Conservation (phyloP, 2,888 invertebrate genomes). For the Cryptus viduatorius region DNA sequence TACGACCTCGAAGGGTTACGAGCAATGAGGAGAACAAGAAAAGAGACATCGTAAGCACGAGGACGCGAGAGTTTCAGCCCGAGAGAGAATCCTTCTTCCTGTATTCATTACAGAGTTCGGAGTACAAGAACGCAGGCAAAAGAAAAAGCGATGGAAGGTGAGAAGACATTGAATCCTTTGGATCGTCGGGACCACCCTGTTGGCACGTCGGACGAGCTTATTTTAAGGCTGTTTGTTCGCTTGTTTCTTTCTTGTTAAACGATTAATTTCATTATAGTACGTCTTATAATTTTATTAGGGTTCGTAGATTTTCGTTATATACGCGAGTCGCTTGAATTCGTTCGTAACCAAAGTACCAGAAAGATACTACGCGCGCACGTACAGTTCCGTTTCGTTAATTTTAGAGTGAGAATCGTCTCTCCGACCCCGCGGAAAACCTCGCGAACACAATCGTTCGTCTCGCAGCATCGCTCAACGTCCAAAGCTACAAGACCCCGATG, state of each 20-base stretch:
- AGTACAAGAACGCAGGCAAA: not conserved
- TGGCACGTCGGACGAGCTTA: not conserved
- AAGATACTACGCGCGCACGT: constrained; percentile 10
- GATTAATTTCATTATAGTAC: constrained; percentile 11
- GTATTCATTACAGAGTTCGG: constrained; percentile 11
- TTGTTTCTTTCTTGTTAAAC: not conserved
- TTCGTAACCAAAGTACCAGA: constrained; percentile 23
- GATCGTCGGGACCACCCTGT: constrained; percentile 58
- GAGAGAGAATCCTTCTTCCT: constrained; percentile 28
- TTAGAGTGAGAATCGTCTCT: constrained; percentile 75
- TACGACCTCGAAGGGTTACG: constrained; percentile 60
- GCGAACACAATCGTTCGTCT: constrained; percentile 83
- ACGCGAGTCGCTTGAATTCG: constrained; percentile 7
- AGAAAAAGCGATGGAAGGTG: constrained; percentile 13
- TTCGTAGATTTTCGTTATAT: not conserved
- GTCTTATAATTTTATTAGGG: constrained; percentile 18
- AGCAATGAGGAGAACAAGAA: constrained; percentile 32
- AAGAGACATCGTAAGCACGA: constrained; percentile 12
- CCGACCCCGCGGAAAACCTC: constrained; percentile 75
- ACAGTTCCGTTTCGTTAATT: constrained; percentile 73
- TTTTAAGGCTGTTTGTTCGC: constrained; percentile 1
- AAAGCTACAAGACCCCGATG: constrained; percentile 80
- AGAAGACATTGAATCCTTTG: constrained; percentile 39
- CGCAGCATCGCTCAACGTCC: constrained; percentile 84
- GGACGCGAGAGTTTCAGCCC: not conserved